Conservation (phyloP, 2,797 vertebrate genomes). For the Nannoperca obscura region DNA sequence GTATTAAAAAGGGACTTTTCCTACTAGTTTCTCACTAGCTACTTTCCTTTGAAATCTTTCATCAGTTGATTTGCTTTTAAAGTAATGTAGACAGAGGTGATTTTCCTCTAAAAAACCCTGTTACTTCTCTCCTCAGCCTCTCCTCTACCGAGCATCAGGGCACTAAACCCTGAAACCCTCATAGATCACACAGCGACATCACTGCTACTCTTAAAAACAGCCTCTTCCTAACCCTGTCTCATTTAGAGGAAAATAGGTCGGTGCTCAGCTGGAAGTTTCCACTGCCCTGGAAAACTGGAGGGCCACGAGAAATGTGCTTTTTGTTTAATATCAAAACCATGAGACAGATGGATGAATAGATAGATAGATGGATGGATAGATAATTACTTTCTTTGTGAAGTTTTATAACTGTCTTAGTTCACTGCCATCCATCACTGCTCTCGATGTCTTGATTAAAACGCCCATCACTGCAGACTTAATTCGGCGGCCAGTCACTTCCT, state of each 20-base stretch:
- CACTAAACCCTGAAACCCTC: conserved; percentile 29
- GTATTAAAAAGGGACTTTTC: neutral
- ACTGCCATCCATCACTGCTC: neutral
- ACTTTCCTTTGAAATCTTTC: neutral
- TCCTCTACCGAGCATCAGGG: conserved; percentile 22
- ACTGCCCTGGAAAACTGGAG: conserved; percentile 37
- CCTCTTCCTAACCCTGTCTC: conserved; percentile 8
- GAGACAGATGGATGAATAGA: neutral
- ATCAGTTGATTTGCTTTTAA: conserved; percentile 15
- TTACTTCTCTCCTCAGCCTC: conserved; percentile 25
- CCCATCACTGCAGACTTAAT: conserved; percentile 19
- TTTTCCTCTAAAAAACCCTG: conserved; percentile 27
- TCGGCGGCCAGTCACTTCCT: neutral
- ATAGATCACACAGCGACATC: conserved; percentile 41
- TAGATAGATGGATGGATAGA: neutral
- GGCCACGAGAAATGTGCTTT: neutral
- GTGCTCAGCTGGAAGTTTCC: conserved; percentile 47
- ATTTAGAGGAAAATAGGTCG: conserved; percentile 47
- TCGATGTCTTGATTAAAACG: conserved; percentile 26
- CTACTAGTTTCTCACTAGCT: neutral
- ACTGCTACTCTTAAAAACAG: conserved; percentile 28
- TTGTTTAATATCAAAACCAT: neutral
- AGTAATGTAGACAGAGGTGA: conserved; percentile 11
- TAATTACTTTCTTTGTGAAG: neutral
- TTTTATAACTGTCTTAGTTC: neutral